These are phyloP conservation scores for Montipora foliosa DNA, from an alignment of 64 coral and sea anemone genomes.

Conservation along the genomic window DNA sequence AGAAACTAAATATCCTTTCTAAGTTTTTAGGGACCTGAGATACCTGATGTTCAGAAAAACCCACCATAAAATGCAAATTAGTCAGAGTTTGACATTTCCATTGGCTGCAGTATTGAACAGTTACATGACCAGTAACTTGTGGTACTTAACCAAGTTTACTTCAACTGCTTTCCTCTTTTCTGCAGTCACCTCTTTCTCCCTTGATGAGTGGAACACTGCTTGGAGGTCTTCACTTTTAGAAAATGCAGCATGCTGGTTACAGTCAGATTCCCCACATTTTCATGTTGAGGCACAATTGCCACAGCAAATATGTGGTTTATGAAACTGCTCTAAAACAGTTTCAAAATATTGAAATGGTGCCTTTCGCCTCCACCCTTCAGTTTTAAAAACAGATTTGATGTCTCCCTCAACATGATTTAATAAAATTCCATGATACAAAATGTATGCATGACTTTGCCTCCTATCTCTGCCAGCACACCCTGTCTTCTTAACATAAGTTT, in stretches of 20 bases:
- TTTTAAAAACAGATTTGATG: constrained; percentile 64
- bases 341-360: constrained; percentile 6
- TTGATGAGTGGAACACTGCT: neutral
- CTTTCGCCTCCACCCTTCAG: constrained; percentile 40
- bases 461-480: constrained; percentile 77
- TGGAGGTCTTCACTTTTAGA: neutral
- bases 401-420: constrained; percentile 53
- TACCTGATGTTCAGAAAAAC: constrained; percentile 62
- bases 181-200: constrained; percentile 26
- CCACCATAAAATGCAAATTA: constrained; percentile 48
- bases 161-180: constrained; percentile 53
- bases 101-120: constrained; percentile 29
- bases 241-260: constrained; percentile 7
- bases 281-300: constrained; percentile 65
- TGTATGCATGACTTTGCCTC: constrained; percentile 26
- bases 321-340: neutral
- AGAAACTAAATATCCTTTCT: constrained; percentile 43
- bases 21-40: constrained; percentile 31
- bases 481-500: neutral
- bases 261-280: constrained; percentile 37
- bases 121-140: constrained; percentile 61
- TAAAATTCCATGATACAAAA: constrained; percentile 59
- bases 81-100: constrained; percentile 50
- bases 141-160: constrained; percentile 29
- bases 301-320: constrained; percentile 65